Evolutionary conservation across 1,140 invertebrate genomes (phyloP).

Genomic region (Chlorops oryzae): DNA sequence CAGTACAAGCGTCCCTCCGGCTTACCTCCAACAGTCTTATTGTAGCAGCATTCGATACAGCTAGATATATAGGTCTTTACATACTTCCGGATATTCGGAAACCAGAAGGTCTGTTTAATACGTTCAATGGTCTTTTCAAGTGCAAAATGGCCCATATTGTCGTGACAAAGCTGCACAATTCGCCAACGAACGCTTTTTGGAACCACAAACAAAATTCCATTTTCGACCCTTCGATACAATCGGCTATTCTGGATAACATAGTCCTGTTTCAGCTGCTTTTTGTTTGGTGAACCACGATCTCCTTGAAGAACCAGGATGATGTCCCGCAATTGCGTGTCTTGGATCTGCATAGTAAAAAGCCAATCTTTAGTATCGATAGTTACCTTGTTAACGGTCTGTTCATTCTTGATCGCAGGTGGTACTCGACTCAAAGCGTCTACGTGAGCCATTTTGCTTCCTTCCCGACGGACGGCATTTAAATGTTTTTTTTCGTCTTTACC

Average conservation of each 20-base stretch:
- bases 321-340: neutral
- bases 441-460: too few relatives aligned
- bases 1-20: constrained; percentile 22
- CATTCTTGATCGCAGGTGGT: too few relatives aligned
- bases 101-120: constrained; percentile 24
- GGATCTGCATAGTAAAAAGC: constrained; percentile 5
- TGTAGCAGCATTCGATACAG: constrained; percentile 27
- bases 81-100: constrained; percentile 27
- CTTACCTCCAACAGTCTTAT: constrained; percentile 21
- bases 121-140: constrained; percentile 21
- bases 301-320: constrained; percentile 1
- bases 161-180: constrained; percentile 16
- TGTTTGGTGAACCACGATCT: neutral
- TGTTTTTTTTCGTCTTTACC: too few relatives aligned
- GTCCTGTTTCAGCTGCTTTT: constrained; percentile 8
- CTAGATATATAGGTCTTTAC: constrained; percentile 19
- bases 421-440: too few relatives aligned
- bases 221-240: neutral
- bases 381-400: too few relatives aligned
- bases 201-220: constrained; percentile 5
- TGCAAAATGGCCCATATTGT: constrained; percentile 27
- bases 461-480: too few relatives aligned
- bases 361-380: too few relatives aligned
- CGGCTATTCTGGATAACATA: constrained; percentile 7
- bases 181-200: constrained; percentile 13